Percentiles rank a stretch among this genome's conserved stretches.
Conservation (phyloP, 2,888 invertebrate species). For the Platycnemis pennipes region DNA sequence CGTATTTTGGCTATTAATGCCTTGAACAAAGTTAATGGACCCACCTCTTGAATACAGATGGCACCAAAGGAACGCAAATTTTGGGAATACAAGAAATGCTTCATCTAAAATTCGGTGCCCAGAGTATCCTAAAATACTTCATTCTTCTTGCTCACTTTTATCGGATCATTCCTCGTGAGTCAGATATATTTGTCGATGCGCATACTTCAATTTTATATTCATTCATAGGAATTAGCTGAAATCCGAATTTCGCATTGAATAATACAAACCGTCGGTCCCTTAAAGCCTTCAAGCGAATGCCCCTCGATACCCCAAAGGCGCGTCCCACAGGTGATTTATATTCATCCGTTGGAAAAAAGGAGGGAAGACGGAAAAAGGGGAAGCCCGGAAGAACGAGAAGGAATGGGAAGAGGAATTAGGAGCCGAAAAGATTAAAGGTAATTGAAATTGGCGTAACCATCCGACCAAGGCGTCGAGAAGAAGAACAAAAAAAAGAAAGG, state of each 20-base stretch:
- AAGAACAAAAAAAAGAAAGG: neutral
- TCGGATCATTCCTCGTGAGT: too few relatives aligned
- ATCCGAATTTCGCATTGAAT: conserved; percentile 2
- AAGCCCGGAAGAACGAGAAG: conserved; percentile 23
- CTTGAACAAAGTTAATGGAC: too few relatives aligned
- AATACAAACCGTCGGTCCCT: conserved; percentile 15
- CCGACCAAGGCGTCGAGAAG: neutral
- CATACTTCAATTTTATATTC: neutral
- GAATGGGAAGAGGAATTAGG: neutral
- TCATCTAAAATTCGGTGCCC: too few relatives aligned
- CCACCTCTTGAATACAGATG: too few relatives aligned
- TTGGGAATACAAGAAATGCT: too few relatives aligned
- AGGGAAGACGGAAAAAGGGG: neutral
- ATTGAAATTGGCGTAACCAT: conserved; percentile 20
- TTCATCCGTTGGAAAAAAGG: conserved; percentile 5
- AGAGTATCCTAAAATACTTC: neutral
- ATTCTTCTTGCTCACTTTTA: neutral
- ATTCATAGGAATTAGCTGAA: neutral
- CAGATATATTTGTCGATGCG: neutral
- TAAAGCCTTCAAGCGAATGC: neutral
- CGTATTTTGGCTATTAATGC: too few relatives aligned
- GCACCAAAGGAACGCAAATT: too few relatives aligned
- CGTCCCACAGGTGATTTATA: conserved; percentile 39
- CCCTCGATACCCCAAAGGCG: neutral
- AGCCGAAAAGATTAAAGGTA: conserved; percentile 32